phyloP scores from a whole-genome alignment of 1,140 invertebrate species.

The Diprion similis region DNA sequence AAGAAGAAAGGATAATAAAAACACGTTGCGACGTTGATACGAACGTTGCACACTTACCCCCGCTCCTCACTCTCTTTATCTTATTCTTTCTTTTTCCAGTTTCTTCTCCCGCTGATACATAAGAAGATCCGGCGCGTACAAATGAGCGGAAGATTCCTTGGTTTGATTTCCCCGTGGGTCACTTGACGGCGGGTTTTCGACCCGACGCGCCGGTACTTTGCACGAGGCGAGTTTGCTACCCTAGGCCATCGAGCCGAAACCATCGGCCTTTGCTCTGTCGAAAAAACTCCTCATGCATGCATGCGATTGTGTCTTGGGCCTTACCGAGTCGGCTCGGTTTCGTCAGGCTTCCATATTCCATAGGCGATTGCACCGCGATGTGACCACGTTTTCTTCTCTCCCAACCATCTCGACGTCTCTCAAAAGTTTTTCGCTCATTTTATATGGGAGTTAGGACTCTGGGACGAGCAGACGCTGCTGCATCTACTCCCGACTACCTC shows the following conservation, averaged over 20 bases:
- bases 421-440: not conserved
- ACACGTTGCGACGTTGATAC: no score
- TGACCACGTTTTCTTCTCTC: no score
- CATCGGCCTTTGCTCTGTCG: not conserved
- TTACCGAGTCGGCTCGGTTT: not conserved
- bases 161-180: slow-evolving; percentile 6
- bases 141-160: slow-evolving; percentile 5
- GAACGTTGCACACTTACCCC: not conserved
- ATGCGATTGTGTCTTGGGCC: not conserved
- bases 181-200: not conserved
- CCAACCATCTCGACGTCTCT: not conserved
- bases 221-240: not conserved
- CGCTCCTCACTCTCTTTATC: not conserved
- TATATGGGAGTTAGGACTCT: no score
- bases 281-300: not conserved
- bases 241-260: not conserved
- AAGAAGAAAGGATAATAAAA: no score
- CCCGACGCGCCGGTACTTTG: not conserved
- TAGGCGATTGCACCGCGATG: not conserved
- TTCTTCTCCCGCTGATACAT: slow-evolving; percentile 1
- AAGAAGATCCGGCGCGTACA: slow-evolving; percentile 6
- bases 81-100: not conserved
- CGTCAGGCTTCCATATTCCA: not conserved
- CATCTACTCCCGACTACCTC: not conserved
- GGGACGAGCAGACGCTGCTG: not conserved